These are phyloP conservation scores for Andrena bicolor DNA, from an alignment of 2,888 invertebrate genomes.

Conservation along the genomic window DNA sequence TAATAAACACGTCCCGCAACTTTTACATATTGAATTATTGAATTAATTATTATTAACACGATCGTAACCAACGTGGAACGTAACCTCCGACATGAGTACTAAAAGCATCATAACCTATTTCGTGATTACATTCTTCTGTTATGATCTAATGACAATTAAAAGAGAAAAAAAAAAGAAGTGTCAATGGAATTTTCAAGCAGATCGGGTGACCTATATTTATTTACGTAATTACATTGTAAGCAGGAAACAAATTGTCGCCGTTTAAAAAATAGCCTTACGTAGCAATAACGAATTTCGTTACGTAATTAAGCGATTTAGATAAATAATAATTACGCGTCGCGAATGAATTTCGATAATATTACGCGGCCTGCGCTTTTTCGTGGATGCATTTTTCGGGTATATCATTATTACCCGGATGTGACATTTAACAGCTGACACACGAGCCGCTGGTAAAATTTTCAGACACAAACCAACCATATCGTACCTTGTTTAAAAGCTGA, in stretches of 20 bases:
- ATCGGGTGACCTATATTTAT: neutral
- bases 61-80: slow-evolving; percentile 18
- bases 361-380: neutral
- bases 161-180: neutral
- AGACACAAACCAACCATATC: slow-evolving; percentile 49
- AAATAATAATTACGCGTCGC: slow-evolving; percentile 11
- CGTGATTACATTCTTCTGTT: neutral
- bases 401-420: slow-evolving; percentile 33
- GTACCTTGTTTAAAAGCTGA: slow-evolving; percentile 58
- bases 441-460: slow-evolving; percentile 40
- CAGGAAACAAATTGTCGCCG: neutral
- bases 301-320: slow-evolving; percentile 62
- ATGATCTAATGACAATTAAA: neutral
- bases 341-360: neutral
- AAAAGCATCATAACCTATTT: slow-evolving; percentile 54
- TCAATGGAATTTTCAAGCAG: neutral
- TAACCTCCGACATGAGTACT: slow-evolving; percentile 33
- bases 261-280: slow-evolving; percentile 15
- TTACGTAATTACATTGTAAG: neutral
- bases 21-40: neutral
- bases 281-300: slow-evolving; percentile 52
- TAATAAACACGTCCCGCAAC: neutral
- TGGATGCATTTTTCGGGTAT: slow-evolving; percentile 11
- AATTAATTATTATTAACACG: slow-evolving; percentile 13
- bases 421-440: slow-evolving; percentile 52